A percentile compares a stretch with the other conserved stretches of the same genome.
Evolutionary conservation across 92 coral and sea anemone species (phyloP).

Genomic region (Palythoa heliodiscus): DNA sequence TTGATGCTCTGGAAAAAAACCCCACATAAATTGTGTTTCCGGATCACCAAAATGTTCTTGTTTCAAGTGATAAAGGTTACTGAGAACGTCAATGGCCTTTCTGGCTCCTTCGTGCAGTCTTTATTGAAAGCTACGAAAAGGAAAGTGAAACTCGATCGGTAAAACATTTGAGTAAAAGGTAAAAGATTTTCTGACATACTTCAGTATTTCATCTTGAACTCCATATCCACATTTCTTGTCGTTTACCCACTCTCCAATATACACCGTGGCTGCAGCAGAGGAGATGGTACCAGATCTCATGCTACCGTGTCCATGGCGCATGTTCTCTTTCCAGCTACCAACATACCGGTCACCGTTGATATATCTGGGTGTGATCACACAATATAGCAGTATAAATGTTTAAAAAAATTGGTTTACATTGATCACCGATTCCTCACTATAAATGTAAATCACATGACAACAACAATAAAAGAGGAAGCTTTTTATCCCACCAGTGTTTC

Average conservation of each 20-base stretch:
- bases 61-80: too few relatives aligned
- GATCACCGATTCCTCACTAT: too few relatives aligned
- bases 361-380: conserved; percentile 51
- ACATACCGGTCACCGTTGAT: conserved; percentile 75
- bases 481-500: too few relatives aligned
- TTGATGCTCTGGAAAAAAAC: too few relatives aligned
- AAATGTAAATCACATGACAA: too few relatives aligned
- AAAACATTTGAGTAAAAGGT: not conserved
- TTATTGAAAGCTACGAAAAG: too few relatives aligned
- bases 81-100: too few relatives aligned
- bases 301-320: conserved; percentile 89
- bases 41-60: too few relatives aligned
- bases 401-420: not conserved
- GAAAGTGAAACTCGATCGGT: too few relatives aligned
- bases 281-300: conserved; percentile 89
- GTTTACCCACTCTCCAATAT: conserved; percentile 88
- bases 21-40: too few relatives aligned
- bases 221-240: conserved; percentile 94
- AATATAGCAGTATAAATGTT: not conserved
- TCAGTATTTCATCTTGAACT: conserved; percentile 88
- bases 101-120: too few relatives aligned
- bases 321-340: conserved; percentile 82
- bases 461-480: too few relatives aligned
- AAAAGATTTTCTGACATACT: conserved; percentile 43
- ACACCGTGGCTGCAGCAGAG: conserved; percentile 90